Base-by-base conservation (phyloP, 2,113 vertebrate genomes). In the Entosphenus tridentatus region DNA sequence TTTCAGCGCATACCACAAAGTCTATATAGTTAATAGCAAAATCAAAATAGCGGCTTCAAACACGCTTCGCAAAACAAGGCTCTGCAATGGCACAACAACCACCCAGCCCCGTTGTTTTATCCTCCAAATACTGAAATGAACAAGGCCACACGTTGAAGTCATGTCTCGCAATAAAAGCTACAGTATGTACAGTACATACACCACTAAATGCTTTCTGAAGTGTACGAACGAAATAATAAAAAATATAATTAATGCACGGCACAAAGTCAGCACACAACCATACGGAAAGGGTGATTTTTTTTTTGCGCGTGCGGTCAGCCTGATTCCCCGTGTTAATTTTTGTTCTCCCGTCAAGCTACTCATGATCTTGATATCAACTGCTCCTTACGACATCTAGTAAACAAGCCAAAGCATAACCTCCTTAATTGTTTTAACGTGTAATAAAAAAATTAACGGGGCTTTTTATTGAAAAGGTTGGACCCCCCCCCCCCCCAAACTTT, bases 1-100 rank as follows among this genome's bases (percentile, higher is more conserved):
- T 75, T 86, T 92, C 82, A 87, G 86, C 82, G 84, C 84, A 82
- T 86, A 88, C 83, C 87, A 83, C 84, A 87, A 89, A 86, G 83
- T 86, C 85, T 86, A 92, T 65, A 65, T 65, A 16, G 62, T n/a
- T 87, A 80, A 85, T 85, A 87, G 86, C 83, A 85, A 89, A 80
- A 88, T 80, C 85, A 79, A 87, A 80, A 77, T 80, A 79, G 82
- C 85, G 82, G 81, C 80, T 83, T 76, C 78, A 82, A 85, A 77
- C 59, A 75, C 57, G 76, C 68, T 70, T 57, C 73, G 68, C 80
- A 77, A 79, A 75, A 75, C 76, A 78, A 84, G 80, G 83, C 82
- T 81, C 80, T 81, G 83, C 85, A 82, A 81, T 80, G 82, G 85
- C 81, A 76, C 76, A 65, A 80, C 77, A 83, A 79, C 79, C 78